Conservation (phyloP, 2,113 vertebrate genomes). For the Oreochromis aureus region DNA sequence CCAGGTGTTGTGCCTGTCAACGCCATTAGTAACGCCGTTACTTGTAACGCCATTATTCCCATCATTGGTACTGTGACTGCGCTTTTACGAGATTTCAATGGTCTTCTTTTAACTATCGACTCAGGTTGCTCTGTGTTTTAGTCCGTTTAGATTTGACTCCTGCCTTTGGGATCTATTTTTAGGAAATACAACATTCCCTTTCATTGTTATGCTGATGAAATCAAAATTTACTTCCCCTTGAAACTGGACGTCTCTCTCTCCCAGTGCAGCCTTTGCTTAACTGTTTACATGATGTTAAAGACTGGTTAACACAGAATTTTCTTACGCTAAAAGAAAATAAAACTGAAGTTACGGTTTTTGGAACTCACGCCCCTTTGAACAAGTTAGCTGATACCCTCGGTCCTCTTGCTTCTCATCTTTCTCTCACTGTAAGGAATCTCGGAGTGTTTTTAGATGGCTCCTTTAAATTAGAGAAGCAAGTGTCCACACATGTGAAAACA, state of each 20-base stretch:
- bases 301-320: no score
- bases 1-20: not conserved
- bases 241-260: no score
- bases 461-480: not conserved
- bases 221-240: no score
- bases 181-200: no score
- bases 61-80: not conserved
- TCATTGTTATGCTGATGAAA: no score
- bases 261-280: no score
- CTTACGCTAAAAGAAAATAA: no score
- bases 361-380: not conserved
- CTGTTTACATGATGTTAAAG: accelerated
- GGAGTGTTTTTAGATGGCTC: not conserved
- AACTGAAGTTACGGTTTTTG: not conserved
- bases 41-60: not conserved
- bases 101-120: no score
- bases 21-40: accelerated
- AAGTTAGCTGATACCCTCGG: not conserved
- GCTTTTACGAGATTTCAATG: no score
- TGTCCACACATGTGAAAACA: not conserved
- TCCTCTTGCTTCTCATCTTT: not conserved
- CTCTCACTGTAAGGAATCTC: not conserved
- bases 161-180: no score
- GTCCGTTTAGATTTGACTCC: no score
- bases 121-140: no score